Conservation (phyloP, 2,888 invertebrate species). For the Pyrrhosoma nymphula region DNA sequence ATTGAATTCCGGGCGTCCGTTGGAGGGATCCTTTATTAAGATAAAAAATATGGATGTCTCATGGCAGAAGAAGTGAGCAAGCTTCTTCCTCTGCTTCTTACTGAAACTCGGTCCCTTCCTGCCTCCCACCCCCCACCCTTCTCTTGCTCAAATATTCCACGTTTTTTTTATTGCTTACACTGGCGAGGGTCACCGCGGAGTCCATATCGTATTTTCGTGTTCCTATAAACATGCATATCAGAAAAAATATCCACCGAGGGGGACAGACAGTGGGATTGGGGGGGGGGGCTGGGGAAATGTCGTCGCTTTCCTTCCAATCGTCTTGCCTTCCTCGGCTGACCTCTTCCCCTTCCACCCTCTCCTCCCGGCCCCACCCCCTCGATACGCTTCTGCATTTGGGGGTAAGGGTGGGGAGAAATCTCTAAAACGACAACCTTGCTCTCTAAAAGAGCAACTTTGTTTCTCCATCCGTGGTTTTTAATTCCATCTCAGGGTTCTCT, state of each 20-base stretch:
- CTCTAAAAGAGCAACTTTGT: too few species aligned
- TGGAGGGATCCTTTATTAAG: background rate
- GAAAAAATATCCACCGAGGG: background rate
- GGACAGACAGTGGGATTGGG: background rate
- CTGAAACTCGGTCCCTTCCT: background rate
- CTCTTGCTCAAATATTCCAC: background rate
- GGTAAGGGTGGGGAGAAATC: too few species aligned
- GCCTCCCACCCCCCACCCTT: background rate
- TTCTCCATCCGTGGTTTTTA: too few species aligned
- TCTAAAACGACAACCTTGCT: too few species aligned
- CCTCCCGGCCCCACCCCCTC: too few species aligned
- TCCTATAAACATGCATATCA: background rate
- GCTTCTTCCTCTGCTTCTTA: background rate
- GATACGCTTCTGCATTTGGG: too few species aligned
- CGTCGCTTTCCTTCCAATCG: background rate
- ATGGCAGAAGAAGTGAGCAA: background rate
- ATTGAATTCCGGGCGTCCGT: background rate
- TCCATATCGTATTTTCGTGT: background rate
- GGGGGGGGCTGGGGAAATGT: too few species aligned
- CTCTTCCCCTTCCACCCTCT: background rate
- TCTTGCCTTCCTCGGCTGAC: background rate
- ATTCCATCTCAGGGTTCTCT: too few species aligned
- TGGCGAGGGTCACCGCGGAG: background rate
- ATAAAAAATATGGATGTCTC: background rate
- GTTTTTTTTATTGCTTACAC: background rate